Conservation (phyloP, 1,140 invertebrate species). For the Lithobius niger region DNA sequence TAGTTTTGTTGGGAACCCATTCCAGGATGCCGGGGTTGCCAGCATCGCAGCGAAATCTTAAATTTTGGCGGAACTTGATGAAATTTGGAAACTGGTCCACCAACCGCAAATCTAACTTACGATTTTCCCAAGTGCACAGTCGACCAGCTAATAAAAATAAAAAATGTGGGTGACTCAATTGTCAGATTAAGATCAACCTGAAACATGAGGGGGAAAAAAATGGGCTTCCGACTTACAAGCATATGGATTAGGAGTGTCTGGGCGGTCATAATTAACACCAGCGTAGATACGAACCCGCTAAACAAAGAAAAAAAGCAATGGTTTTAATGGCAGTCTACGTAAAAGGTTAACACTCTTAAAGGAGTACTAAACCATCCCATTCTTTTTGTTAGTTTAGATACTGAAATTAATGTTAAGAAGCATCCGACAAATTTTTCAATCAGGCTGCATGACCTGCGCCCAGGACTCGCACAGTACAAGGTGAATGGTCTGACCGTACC, state of each 20-base stretch:
- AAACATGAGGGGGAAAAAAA: neutral
- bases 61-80: slow-evolving; percentile 64
- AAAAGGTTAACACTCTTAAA: too few relatives aligned
- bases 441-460: too few relatives aligned
- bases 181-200: neutral
- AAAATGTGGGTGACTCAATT: neutral
- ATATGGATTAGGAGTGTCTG: slow-evolving; percentile 59
- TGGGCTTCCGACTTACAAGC: slow-evolving; percentile 38
- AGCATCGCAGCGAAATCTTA: slow-evolving; percentile 50
- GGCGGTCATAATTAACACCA: slow-evolving; percentile 65
- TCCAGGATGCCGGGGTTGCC: slow-evolving; percentile 54
- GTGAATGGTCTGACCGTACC: too few relatives aligned
- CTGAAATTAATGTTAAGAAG: too few relatives aligned
- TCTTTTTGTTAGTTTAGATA: too few relatives aligned
- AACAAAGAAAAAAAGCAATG: slow-evolving; percentile 2
- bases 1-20: slow-evolving; percentile 74
- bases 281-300: slow-evolving; percentile 58
- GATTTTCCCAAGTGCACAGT: slow-evolving; percentile 55
- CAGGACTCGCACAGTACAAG: too few relatives aligned
- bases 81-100: slow-evolving; percentile 65
- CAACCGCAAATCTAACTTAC: slow-evolving; percentile 51
- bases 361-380: too few relatives aligned
- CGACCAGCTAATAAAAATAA: slow-evolving; percentile 44
- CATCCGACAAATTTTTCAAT: too few relatives aligned
- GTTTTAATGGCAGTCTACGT: too few relatives aligned